Evolutionary conservation across 2,113 vertebrate species (phyloP), one percentile per base, ranked within the genome.

Genomic region (Scolopax mira): DNA sequence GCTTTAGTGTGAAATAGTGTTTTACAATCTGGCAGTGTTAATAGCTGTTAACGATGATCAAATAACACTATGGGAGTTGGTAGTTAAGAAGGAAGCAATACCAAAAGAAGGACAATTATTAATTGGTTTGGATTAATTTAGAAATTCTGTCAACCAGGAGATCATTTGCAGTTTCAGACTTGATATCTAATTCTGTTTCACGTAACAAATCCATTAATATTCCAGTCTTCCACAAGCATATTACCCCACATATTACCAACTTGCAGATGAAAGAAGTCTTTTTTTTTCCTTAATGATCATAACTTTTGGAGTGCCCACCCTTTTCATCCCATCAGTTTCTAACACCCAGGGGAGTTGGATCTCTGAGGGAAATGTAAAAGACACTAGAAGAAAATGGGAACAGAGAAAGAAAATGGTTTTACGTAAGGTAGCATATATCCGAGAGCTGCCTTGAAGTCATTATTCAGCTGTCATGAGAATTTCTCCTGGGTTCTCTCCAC

Each of bases 31-130:
- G 66, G 35, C 4, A 8, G 57, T 91, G 55, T 73, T 79, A 51
- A 46, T 88, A 44, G 46, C 28, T 65, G 44, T 62, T 85, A 35
- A 35, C 7, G 30, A 61, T 51, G 37, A 80, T 81, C 60, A 73
- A 42, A 48, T 77, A 85, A 83, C 33, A 28, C 18, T 35, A n/a
- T 15, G 13, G 51, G 74, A 90, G 13, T 13, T 90, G 24, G 9
- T 88, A 88, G 85, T 73, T 92, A 93, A 46, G 57, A 74, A 94
- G 58, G 44, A 93, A 60, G 27, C 58, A 77, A 23, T 65, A 64
- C 13, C 54, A 77, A 88, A 61, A 75, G 61, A 19, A 75, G 35
- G 46, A 62, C n/a, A 24, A 7, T 24, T 33, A 42, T 39, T 70
- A 37, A 31, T 89, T 84, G 23, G 19, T 84, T 73, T 78, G 60